Evolutionary conservation across 2,888 invertebrate genomes (phyloP).

Genomic region (Lasioglossum malachurum): DNA sequence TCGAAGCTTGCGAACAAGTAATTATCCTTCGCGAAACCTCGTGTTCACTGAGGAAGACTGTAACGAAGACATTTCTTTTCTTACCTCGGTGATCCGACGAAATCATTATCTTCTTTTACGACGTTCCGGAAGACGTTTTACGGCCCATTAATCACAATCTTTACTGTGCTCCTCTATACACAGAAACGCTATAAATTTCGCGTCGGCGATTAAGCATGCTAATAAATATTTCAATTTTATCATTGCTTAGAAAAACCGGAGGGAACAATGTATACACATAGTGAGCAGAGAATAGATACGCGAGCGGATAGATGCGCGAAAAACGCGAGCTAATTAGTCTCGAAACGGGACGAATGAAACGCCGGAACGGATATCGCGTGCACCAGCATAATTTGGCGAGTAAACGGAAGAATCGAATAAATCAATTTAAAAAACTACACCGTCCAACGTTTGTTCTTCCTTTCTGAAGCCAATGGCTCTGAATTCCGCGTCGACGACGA

Average conservation of each 20-base stretch:
- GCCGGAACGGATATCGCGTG: neutral
- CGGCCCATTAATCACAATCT: slow-evolving; percentile 4
- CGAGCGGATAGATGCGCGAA: neutral
- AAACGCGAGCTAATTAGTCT: neutral
- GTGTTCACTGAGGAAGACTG: neutral
- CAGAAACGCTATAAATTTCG: neutral
- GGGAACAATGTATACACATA: neutral
- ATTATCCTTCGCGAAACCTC: neutral
- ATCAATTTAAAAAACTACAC: too few relatives aligned
- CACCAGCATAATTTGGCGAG: neutral
- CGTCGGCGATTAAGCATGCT: neutral
- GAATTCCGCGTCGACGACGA: too few relatives aligned
- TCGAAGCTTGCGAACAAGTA: neutral
- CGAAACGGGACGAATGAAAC: neutral
- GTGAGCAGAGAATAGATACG: neutral
- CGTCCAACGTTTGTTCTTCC: too few relatives aligned
- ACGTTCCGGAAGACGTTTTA: slow-evolving; percentile 14
- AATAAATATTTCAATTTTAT: neutral
- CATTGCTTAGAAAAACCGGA: neutral
- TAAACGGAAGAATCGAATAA: neutral
- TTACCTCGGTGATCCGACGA: neutral
- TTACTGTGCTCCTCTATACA: neutral
- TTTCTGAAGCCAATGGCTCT: too few relatives aligned
- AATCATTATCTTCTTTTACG: slow-evolving; percentile 7
- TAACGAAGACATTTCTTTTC: neutral